These are phyloP conservation scores for Heliconius hortense DNA, from an alignment of 2,888 invertebrate species.

Conservation along the genomic window DNA sequence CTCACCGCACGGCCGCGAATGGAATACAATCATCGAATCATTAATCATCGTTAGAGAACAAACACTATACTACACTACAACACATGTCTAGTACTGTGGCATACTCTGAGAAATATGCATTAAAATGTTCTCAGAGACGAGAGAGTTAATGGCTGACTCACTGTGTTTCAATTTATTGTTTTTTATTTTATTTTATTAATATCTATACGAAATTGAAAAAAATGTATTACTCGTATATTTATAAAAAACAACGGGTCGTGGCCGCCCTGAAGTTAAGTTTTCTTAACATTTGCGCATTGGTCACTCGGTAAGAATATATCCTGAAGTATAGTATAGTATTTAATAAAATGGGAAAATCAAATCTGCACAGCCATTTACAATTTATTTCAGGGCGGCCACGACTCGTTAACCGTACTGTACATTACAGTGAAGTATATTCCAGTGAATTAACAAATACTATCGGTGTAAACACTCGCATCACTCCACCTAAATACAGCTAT, in stretches of 20 bases:
- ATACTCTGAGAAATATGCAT: slow-evolving; percentile 2
- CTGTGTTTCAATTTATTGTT: background rate
- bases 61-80: background rate
- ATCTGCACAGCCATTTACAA: too few species aligned
- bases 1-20: slow-evolving; percentile 1
- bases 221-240: too few species aligned
- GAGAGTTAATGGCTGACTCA: background rate
- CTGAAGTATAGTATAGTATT: too few species aligned
- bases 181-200: background rate
- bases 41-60: slow-evolving; percentile 23
- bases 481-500: background rate
- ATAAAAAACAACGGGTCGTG: too few species aligned
- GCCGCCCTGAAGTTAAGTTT: too few species aligned
- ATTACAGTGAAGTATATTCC: background rate
- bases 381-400: too few species aligned
- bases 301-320: too few species aligned
- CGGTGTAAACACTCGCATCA: background rate
- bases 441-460: background rate
- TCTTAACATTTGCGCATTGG: too few species aligned
- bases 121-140: background rate
- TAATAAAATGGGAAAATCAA: too few species aligned
- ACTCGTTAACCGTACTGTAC: background rate
- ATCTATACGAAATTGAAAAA: too few species aligned
- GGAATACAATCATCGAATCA: slow-evolving; percentile 11
- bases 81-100: slow-evolving; percentile 1